Conservation (phyloP, 2,888 invertebrate species). For the Eustalomyia histrio region DNA sequence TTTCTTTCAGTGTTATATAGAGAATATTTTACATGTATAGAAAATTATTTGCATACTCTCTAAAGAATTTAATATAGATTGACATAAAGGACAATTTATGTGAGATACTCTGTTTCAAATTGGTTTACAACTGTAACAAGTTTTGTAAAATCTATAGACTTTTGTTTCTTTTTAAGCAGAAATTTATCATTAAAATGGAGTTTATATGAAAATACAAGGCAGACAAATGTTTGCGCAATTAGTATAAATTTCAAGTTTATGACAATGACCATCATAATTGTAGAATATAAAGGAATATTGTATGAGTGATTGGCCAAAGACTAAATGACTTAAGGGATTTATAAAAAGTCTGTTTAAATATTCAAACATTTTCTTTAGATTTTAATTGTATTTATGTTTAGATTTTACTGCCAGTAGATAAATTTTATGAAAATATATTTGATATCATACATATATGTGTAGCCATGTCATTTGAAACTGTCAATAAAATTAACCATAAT, state of each 20-base stretch:
- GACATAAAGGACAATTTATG: constrained; percentile 28
- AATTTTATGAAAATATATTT: background rate
- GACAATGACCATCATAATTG: constrained; percentile 34
- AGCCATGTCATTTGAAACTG: constrained; percentile 37
- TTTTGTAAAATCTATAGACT: background rate
- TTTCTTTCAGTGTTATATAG: too few relatives aligned
- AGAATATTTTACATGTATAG: background rate
- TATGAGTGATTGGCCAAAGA: background rate
- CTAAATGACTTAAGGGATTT: background rate
- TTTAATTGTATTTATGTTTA: too few relatives aligned
- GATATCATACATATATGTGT: background rate
- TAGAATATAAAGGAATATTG: background rate
- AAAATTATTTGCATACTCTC: constrained; percentile 19
- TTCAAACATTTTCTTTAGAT: background rate
- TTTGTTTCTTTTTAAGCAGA: background rate
- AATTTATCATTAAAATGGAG: background rate
- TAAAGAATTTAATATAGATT: constrained; percentile 41
- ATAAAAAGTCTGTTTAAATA: constrained; percentile 19
- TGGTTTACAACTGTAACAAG: background rate
- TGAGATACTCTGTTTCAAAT: background rate
- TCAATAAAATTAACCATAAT: constrained; percentile 54
- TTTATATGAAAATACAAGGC: background rate
- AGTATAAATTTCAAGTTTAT: constrained; percentile 47
- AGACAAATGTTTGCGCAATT: constrained; percentile 45
- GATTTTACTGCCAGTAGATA: too few relatives aligned